These are phyloP conservation scores for Stenopsyche tienmushanensis DNA, from an alignment of 1,140 invertebrate species.

Conservation along the genomic window DNA sequence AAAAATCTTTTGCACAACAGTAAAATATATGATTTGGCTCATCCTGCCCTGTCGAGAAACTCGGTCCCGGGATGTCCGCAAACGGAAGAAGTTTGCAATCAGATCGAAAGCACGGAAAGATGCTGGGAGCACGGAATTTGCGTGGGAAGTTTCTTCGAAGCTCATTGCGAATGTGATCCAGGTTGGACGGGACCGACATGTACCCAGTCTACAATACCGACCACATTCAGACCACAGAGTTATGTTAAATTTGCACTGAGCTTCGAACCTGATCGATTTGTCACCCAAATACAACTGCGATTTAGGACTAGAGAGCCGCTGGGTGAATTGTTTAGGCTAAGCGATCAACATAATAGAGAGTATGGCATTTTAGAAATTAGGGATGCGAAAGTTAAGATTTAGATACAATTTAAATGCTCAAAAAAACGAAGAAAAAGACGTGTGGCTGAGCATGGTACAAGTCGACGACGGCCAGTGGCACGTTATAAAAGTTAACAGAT, in stretches of 20 bases:
- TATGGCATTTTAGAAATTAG: constrained; percentile 67
- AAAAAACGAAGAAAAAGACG: constrained; percentile 57
- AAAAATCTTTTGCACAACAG: constrained; percentile 70
- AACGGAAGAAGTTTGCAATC: constrained; percentile 59
- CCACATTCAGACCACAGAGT: constrained; percentile 63
- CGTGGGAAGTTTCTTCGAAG: constrained; percentile 59
- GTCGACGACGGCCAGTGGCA: constrained; percentile 76
- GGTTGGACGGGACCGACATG: constrained; percentile 64
- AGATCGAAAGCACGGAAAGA: constrained; percentile 51
- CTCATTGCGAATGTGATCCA: constrained; percentile 65
- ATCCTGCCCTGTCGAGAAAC: constrained; percentile 56
- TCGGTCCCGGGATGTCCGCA: constrained; percentile 61
- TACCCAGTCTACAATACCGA: constrained; percentile 57
- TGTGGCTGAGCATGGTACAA: constrained; percentile 59
- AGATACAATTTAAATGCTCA: constrained; percentile 66
- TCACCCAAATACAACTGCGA: constrained; percentile 63
- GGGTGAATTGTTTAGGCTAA: constrained; percentile 64
- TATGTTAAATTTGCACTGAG: constrained; percentile 70
- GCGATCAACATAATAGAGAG: constrained; percentile 66
- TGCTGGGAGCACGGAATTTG: constrained; percentile 66
- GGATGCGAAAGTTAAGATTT: constrained; percentile 60
- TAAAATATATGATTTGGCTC: constrained; percentile 64
- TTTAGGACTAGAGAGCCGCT: constrained; percentile 67
- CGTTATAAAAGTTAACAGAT: constrained; percentile 60
- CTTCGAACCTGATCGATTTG: constrained; percentile 64